These are phyloP conservation scores for Cyphomyrus plagiostoma DNA, from an alignment of 2,113 vertebrate species.

Conservation along the genomic window DNA sequence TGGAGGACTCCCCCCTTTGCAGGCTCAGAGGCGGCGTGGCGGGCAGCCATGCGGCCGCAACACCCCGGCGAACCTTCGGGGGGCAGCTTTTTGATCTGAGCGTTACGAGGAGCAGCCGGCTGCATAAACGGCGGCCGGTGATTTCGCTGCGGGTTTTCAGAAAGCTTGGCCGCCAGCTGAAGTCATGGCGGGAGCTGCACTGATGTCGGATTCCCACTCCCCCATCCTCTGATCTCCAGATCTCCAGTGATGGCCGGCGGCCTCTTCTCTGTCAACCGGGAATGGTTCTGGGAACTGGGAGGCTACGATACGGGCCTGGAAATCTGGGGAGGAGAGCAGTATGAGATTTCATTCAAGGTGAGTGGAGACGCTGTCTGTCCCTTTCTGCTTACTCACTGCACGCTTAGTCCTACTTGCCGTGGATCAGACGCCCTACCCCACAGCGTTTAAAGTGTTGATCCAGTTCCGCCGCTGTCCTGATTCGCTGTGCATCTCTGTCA, in stretches of 20 bases:
- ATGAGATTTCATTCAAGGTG: conserved; percentile 73
- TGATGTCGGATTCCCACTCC: not conserved
- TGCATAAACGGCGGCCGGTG: not conserved
- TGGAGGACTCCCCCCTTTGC: not conserved
- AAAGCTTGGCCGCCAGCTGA: not conserved
- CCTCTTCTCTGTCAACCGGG: conserved; percentile 74
- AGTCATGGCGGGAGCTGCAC: not conserved
- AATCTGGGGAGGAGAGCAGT: conserved; percentile 82
- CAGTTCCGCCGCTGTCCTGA: not conserved
- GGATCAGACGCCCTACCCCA: not conserved
- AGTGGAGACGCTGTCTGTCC: not conserved
- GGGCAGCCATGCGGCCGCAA: not conserved
- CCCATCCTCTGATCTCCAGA: conserved; percentile 46
- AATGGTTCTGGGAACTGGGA: conserved; percentile 81
- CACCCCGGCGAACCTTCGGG: not conserved
- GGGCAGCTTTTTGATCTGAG: not conserved
- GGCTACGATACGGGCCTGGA: conserved; percentile 77
- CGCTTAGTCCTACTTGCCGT: not conserved
- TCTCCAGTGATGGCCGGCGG: conserved; percentile 87
- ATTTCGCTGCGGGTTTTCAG: not conserved
- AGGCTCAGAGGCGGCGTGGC: not conserved
- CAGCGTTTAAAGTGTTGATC: not conserved
- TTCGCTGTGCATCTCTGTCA: not conserved
- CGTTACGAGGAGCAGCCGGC: not conserved
- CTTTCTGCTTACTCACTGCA: not conserved